Evolutionary conservation across 2,113 vertebrate genomes (phyloP).

Genomic region (Albula glossodonta): DNA sequence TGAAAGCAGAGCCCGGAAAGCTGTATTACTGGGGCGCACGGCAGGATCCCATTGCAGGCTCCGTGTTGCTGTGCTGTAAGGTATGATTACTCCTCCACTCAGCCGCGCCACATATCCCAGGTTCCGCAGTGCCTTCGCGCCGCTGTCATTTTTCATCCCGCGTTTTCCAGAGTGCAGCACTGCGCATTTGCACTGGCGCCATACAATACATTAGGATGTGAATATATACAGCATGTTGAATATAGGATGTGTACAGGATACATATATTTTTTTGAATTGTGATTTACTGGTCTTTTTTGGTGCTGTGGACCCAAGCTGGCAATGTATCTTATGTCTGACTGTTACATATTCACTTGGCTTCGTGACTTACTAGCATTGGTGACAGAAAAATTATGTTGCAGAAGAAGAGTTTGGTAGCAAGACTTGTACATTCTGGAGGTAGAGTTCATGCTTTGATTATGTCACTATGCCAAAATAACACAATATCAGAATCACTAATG

Average conservation of each 20-base stretch:
- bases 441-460: no score
- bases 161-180: slow-evolving; percentile 58
- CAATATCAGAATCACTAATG: neutral
- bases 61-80: slow-evolving; percentile 34
- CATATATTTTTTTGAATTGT: slow-evolving; percentile 63
- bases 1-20: neutral
- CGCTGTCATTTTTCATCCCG: slow-evolving; percentile 69
- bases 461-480: neutral
- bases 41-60: neutral
- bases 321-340: neutral
- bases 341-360: no score
- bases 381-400: neutral
- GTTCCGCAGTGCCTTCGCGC: slow-evolving; percentile 61
- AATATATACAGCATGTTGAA: slow-evolving; percentile 67
- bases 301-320: slow-evolving; percentile 43
- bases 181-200: slow-evolving; percentile 58
- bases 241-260: slow-evolving; percentile 67
- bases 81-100: slow-evolving; percentile 69
- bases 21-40: neutral
- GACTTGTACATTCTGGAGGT: no score
- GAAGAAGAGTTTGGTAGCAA: no score
- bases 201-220: slow-evolving; percentile 66
- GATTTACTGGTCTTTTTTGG: slow-evolving; percentile 59
- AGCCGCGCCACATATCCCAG: slow-evolving; percentile 63
- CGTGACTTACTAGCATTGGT: no score